A percentile compares a stretch with the other conserved stretches of the same genome.
Evolutionary conservation across 2,797 vertebrate species (phyloP).

Genomic region (Oreochromis grahami): DNA sequence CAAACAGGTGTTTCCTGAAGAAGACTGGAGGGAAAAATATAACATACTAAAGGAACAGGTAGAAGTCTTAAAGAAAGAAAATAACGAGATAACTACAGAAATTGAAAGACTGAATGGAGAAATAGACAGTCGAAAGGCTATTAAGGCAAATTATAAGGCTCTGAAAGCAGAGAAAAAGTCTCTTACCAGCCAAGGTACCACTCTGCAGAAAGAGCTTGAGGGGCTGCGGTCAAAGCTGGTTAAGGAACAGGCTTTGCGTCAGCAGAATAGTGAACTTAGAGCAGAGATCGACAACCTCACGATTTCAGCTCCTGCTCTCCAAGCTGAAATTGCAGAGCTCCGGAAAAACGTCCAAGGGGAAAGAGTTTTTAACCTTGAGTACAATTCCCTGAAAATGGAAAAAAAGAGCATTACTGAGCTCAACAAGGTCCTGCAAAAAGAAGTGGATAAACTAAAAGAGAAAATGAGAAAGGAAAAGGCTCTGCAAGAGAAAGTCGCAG

Average conservation of each 20-base stretch:
- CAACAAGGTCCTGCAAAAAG: neutral
- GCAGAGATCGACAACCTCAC: fast-evolving
- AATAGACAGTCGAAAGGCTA: no score
- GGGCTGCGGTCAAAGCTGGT: neutral
- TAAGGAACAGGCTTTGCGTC: neutral
- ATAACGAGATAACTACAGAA: no score
- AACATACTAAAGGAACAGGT: no score
- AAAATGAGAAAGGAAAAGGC: neutral
- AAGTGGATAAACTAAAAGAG: neutral
- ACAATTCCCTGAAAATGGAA: neutral
- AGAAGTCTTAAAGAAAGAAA: no score
- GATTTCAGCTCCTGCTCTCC: neutral
- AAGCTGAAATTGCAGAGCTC: neutral
- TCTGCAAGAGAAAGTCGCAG: neutral
- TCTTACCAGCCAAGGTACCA: no score
- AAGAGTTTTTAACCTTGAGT: neutral
- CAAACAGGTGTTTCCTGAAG: no score
- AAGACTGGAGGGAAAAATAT: no score
- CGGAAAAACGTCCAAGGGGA: neutral
- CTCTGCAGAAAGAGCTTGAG: neutral
- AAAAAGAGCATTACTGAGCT: neutral
- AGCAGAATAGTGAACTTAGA: neutral
- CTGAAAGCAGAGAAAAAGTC: no score
- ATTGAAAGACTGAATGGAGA: no score
- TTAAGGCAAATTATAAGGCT: no score